phyloP scores from a whole-genome alignment of 2,797 vertebrate species.

The Falco naumanni region DNA sequence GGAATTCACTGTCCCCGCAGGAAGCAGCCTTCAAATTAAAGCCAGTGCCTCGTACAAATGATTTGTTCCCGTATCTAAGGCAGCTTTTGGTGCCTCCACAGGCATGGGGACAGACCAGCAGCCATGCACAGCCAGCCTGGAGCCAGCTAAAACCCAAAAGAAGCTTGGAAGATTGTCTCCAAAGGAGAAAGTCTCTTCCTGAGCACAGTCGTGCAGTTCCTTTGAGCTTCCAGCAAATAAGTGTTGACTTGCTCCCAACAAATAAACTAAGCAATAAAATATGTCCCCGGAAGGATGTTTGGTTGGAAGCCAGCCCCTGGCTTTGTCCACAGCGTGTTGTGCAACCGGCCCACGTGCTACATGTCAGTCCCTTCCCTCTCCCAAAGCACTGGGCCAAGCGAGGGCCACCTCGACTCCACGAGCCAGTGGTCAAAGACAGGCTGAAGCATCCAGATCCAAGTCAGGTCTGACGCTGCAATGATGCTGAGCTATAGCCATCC shows the following conservation, averaged over 20 bases:
- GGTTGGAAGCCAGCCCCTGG: not conserved
- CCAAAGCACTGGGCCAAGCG: not conserved
- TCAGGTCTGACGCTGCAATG: not conserved
- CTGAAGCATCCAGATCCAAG: not conserved
- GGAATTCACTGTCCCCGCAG: not conserved
- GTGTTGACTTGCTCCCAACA: not conserved
- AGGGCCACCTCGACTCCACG: not conserved
- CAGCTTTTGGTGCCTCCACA: not conserved
- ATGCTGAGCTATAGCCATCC: not conserved
- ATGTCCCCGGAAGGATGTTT: not conserved
- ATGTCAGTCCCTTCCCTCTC: not conserved
- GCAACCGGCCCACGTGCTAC: rapidly evolving
- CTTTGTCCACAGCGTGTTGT: not conserved
- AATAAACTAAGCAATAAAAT: not conserved
- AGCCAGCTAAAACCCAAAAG: not conserved
- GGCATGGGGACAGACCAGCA: not conserved
- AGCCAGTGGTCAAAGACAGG: not conserved
- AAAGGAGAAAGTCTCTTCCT: not conserved
- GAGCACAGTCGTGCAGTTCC: not conserved
- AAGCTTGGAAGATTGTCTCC: not conserved
- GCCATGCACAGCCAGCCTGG: not conserved
- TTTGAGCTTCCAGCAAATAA: not conserved
- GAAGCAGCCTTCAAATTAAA: not conserved
- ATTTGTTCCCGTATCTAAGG: not conserved
- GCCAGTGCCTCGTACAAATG: not conserved